Conservation (phyloP, 2,113 vertebrate species). For the Condylura cristata region DNA sequence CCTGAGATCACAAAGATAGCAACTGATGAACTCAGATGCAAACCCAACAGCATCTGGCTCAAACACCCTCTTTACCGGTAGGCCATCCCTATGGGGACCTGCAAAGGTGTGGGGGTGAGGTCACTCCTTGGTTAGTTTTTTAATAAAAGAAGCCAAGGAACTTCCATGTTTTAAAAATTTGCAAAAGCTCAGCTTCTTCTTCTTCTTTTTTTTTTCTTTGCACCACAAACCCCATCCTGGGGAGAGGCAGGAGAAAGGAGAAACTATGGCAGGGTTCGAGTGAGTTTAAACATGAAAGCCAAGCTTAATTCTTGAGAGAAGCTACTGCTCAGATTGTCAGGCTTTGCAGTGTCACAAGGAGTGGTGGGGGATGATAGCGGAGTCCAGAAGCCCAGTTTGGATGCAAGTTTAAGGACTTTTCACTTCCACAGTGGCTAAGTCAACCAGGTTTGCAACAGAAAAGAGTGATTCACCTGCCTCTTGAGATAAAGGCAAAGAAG, state of each 20-base stretch:
- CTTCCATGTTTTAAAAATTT: neutral
- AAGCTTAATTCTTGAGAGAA: neutral
- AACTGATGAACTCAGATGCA: constrained; percentile 2
- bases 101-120: neutral
- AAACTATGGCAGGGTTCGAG: neutral
- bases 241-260: neutral
- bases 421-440: neutral
- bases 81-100: no score
- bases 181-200: neutral
- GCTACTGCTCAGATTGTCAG: neutral
- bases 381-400: neutral
- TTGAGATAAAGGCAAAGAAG: neutral
- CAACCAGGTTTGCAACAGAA: neutral
- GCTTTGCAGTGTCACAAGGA: neutral
- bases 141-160: neutral
- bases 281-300: neutral
- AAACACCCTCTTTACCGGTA: neutral
- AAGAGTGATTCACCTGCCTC: neutral
- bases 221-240: fast-evolving
- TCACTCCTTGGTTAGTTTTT: neutral
- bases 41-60: neutral
- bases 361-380: neutral
- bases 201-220: neutral
- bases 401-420: neutral
- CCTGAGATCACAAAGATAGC: neutral